These are phyloP conservation scores for Sebastes umbrosus DNA, from an alignment of 2,797 vertebrate genomes.

Conservation along the genomic window DNA sequence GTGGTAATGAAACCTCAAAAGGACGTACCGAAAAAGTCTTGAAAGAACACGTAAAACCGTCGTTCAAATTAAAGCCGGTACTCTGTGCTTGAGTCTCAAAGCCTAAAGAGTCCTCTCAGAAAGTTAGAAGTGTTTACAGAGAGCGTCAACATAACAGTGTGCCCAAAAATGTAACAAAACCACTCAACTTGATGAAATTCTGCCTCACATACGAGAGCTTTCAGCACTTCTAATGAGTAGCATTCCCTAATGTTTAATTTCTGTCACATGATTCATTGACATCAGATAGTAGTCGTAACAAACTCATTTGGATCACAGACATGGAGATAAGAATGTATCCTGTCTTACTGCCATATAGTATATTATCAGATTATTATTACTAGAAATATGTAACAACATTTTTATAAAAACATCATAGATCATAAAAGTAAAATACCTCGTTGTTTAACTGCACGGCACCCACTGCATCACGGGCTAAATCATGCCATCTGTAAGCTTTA, in stretches of 20 bases:
- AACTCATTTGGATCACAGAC: background rate
- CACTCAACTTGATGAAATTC: background rate
- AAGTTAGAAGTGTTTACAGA: background rate
- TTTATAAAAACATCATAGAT: background rate
- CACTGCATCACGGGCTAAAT: too few species aligned
- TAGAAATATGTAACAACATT: background rate
- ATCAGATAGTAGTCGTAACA: background rate
- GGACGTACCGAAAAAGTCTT: background rate
- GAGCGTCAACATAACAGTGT: background rate
- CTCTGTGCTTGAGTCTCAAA: background rate
- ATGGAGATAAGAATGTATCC: background rate
- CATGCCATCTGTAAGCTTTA: too few species aligned
- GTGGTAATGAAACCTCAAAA: background rate
- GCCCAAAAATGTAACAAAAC: background rate
- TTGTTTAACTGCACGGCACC: too few species aligned
- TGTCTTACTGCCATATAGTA: too few species aligned
- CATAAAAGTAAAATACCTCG: too few species aligned
- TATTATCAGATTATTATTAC: background rate
- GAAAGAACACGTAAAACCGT: background rate
- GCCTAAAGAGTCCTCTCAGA: background rate
- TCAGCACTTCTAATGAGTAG: background rate
- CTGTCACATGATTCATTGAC: background rate
- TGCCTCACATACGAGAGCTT: background rate
- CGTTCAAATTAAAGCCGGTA: background rate
- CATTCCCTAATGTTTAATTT: background rate